Evolutionary conservation across 2,113 vertebrate species (phyloP).

Genomic region (Zonotrichia leucophrys): DNA sequence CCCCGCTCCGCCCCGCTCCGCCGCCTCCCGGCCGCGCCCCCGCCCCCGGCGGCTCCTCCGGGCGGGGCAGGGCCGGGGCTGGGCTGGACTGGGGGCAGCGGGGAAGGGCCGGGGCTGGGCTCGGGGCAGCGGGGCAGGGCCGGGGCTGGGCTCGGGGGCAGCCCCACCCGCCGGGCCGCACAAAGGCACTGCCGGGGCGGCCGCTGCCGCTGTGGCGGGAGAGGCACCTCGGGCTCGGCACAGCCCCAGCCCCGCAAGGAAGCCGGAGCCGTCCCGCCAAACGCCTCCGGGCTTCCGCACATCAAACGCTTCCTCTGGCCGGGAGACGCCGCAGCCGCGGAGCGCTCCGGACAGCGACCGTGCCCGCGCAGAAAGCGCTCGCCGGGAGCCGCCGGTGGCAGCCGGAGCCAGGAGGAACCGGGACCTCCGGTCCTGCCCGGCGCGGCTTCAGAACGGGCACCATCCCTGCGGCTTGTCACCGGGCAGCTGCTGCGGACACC

Average conservation of each 20-base stretch:
- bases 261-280: not conserved
- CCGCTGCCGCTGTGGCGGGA: not conserved
- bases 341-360: not conserved
- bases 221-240: not conserved
- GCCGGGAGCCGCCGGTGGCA: accelerated
- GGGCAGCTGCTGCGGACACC: not conserved
- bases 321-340: not conserved
- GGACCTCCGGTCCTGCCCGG: not conserved
- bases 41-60: not conserved
- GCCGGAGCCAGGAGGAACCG: not conserved
- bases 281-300: not conserved
- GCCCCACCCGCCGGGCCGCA: not conserved
- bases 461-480: not conserved
- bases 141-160: not conserved
- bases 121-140: not conserved
- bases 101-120: not conserved
- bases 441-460: not conserved
- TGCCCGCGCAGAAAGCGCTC: not conserved
- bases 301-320: not conserved
- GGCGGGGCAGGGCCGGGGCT: not conserved
- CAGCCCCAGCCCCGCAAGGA: not conserved
- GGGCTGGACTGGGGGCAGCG: not conserved
- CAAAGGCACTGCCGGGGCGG: not conserved
- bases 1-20: conserved; percentile 10
- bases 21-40: not conserved